Base-by-base conservation (phyloP, 2,888 invertebrate species). In the Acleris cristana region DNA sequence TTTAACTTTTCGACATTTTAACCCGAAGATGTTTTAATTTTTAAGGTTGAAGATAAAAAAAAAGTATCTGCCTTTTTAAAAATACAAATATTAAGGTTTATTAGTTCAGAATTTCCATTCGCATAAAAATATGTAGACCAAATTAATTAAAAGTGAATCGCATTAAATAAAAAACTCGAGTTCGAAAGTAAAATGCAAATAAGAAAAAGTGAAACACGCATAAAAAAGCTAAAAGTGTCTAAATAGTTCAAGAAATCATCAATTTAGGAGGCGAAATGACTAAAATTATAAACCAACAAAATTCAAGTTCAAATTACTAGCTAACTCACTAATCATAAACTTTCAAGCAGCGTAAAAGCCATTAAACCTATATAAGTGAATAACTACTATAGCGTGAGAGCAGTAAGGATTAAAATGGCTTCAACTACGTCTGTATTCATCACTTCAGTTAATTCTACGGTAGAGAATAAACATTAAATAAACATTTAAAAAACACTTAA, bases 401-500 rank as follows among this genome's bases (percentile, higher is more conserved):
- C 5, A 14, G 19, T 48, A 59, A 49, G 48, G 49, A 30, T 30
- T 4, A 30, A 18, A 58, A 54, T 69, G 59, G 68, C 53, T 62
- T 53, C 49, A 55, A 76, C 65, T 56, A 51, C n/a, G 26, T 58
- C 26, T 23, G 26, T 18, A 68, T 69, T 61, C 71, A 71, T 71
- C 71, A 71, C 68, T 69, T 71, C 55, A 71, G 62, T 70, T 73
- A 64, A 76, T 76, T 66, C 70, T 53, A 54, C 60, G 54, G 69
- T 69, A 71, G 70, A 73, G 71, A 63, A 54, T 66, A n/a, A 40
- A 71, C 69, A 72, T 74, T 69, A 72, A 71, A 70, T 63, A 70
- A 70, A 69, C 53, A 69, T 70, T 59, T 57, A 49, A 56, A 63
- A 49, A 57, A 16, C 54, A 49, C 19, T 62, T 30, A 44, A 18